These are phyloP conservation scores for Proterorhinus semilunaris DNA, from an alignment of 2,113 vertebrate species.

Conservation along the genomic window DNA sequence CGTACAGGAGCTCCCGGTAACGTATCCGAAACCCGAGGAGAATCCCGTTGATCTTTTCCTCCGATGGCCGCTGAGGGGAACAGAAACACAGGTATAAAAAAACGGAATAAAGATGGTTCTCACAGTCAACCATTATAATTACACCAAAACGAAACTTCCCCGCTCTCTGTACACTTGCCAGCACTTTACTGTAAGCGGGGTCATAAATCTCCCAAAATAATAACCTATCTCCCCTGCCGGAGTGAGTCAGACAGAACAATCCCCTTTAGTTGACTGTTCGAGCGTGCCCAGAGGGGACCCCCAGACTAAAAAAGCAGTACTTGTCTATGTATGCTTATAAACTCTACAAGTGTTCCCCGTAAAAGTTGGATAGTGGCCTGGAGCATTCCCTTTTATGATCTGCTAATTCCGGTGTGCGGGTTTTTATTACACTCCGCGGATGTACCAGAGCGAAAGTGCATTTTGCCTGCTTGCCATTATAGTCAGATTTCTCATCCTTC, in stretches of 20 bases:
- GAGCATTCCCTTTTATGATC: constrained; percentile 53
- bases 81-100: no score
- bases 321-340: constrained; percentile 49
- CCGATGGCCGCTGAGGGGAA: constrained; percentile 79
- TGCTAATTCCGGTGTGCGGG: constrained; percentile 55
- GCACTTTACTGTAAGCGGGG: constrained; percentile 5
- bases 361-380: constrained; percentile 52
- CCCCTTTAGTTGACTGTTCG: constrained; percentile 49
- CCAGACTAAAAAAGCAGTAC: constrained; percentile 28
- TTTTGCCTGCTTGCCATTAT: constrained; percentile 45
- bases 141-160: neutral
- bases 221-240: neutral
- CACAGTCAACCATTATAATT: neutral
- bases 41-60: constrained; percentile 95
- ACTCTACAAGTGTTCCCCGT: constrained; percentile 57
- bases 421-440: constrained; percentile 22
- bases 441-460: constrained; percentile 12
- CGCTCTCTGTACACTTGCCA: constrained; percentile 12
- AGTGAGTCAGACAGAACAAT: constrained; percentile 49
- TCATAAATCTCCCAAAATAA: neutral
- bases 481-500: constrained; percentile 26
- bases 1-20: constrained; percentile 88
- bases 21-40: constrained; percentile 90
- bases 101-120: neutral
- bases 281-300: constrained; percentile 25